phyloP scores from a whole-genome alignment of 2,113 vertebrate genomes.

The Aegypius monachus region DNA sequence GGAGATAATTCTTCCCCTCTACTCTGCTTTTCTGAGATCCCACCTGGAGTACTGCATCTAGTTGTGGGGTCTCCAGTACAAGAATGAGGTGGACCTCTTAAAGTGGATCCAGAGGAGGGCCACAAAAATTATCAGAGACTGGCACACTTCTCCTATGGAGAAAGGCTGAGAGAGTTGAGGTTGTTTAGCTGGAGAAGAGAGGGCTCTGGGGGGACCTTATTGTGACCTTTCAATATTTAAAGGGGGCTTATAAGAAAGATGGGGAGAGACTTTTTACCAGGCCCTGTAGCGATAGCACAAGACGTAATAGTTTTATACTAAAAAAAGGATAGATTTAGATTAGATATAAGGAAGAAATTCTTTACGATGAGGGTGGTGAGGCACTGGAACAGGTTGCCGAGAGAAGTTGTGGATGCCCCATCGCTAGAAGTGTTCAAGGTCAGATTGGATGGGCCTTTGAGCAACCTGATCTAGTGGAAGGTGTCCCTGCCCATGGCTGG shows the following conservation, averaged over 20 bases:
- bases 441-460: background rate
- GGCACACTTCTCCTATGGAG: background rate
- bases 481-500: background rate
- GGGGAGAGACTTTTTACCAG: background rate
- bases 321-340: background rate
- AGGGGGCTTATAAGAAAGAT: background rate
- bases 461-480: background rate
- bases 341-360: background rate
- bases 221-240: no score
- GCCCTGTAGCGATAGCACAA: background rate
- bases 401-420: background rate
- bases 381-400: background rate
- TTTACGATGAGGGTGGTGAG: rapidly evolving
- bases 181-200: background rate
- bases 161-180: background rate
- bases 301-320: background rate
- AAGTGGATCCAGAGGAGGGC: background rate
- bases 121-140: background rate
- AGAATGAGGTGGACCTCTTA: background rate
- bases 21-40: background rate
- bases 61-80: no score
- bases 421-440: background rate
- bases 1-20: background rate
- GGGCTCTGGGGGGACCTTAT: background rate
- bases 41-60: background rate